Conservation (phyloP, 2,797 vertebrate species). For the Cercopithecus neglectus region DNA sequence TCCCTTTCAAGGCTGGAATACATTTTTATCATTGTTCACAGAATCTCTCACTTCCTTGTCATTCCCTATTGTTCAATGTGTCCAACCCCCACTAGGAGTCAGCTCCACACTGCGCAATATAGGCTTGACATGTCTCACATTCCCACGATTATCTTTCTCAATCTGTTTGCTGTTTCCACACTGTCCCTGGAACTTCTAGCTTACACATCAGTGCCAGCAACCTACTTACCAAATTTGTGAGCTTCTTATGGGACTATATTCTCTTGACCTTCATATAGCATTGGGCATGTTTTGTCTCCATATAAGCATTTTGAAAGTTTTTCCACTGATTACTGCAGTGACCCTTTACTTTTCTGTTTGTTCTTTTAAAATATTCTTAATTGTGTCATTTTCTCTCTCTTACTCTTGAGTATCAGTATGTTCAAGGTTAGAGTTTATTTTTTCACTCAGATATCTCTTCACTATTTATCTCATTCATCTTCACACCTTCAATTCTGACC, state of each 20-base stretch:
- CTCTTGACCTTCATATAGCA: not conserved
- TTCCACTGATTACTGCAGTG: not conserved
- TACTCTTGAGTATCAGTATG: not conserved
- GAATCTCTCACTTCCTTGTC: not conserved
- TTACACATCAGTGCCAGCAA: not conserved
- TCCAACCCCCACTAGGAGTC: fast-evolving
- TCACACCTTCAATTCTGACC: not conserved
- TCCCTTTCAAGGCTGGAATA: not conserved
- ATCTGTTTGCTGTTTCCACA: not conserved
- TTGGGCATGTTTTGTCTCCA: not conserved
- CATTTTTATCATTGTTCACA: not conserved
- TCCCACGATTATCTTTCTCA: not conserved
- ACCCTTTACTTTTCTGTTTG: not conserved
- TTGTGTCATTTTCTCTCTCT: not conserved
- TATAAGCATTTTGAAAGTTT: not conserved
- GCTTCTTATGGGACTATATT: not conserved
- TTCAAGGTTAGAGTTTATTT: not conserved
- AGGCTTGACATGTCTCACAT: not conserved
- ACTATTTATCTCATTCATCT: not conserved
- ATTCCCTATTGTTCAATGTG: not conserved
- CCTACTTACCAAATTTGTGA: not conserved
- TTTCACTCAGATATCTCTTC: not conserved
- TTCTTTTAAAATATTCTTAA: not conserved
- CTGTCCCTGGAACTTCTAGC: not conserved
- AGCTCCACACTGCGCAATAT: not conserved